Base-by-base conservation (phyloP, 2,113 vertebrate genomes). In the Tor tambroides region DNA sequence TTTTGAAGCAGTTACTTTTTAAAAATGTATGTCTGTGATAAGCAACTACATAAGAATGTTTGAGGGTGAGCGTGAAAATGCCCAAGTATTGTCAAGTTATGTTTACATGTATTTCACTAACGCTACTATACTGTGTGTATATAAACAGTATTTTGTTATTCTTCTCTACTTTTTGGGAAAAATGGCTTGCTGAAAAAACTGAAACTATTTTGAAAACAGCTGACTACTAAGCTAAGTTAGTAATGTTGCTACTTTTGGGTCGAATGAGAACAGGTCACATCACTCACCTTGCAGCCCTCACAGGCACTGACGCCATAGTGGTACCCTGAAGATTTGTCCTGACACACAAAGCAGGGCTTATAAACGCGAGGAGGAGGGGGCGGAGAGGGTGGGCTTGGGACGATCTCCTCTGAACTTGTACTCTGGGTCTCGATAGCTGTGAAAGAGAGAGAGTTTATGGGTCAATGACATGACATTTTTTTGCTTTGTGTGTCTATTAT, bases 281-380 rank as follows among this genome's bases (percentile, higher is more conserved):
- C 32, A 79, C 96, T 96, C 95, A 99, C 98, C 97, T 99, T 99
- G 95, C 98, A 99, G 92, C 98, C 98, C 90, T 99, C 98, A 63
- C 98, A 99, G 95, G 98, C 97, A 91, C 97, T 98, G 94, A 99
- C 98, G 84, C 98, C 97, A 89, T 99, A 98, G 97, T 99, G 98
- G 95, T 99, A 99, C 87, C 98, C 97, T 2, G 98, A 99, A 91
- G 97, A 98, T 89, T 99, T 99, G 95, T 99, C 97, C 94, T 98
- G 97, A 93, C 98, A 99, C 93, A 99, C 97, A 90, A 99, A 99
- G 93, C 98, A 99, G 88, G 97, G 98, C 92, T 99, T 99, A 95
- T 99, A 99, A 95, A 98, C 96, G 30, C 98, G 96, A 88, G 98
- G 98, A 2, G 98, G 96, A 1, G 97, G 98, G 0, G 97, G 97